Percentiles rank a stretch among this genome's conserved stretches.
These are phyloP conservation scores for Alentia gelatinosa DNA, from an alignment of 2,888 invertebrate species.

Conservation along the genomic window DNA sequence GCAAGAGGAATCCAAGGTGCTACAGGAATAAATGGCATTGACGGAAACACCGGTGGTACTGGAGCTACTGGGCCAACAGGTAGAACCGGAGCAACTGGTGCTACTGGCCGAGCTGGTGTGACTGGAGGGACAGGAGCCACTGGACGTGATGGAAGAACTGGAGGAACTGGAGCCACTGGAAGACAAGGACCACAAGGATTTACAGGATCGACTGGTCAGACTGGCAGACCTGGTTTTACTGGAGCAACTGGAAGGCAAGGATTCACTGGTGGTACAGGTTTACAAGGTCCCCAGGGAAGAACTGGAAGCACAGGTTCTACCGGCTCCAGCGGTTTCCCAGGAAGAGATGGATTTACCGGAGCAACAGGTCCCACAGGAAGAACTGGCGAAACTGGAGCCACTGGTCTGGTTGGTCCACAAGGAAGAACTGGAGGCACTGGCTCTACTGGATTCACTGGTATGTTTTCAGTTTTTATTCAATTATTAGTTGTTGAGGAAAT, in stretches of 20 bases:
- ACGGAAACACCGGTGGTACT: conserved; percentile 50
- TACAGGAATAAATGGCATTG: conserved; percentile 43
- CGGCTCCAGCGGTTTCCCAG: conserved; percentile 47
- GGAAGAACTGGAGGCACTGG: conserved; percentile 46
- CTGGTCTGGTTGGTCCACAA: conserved; percentile 23
- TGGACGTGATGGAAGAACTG: conserved; percentile 55
- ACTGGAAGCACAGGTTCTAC: conserved; percentile 53
- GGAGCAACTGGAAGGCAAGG: conserved; percentile 58
- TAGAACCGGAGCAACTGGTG: conserved; percentile 55
- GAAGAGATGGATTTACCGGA: conserved; percentile 36
- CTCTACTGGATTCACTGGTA: conserved; percentile 52
- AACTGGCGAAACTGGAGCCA: conserved; percentile 52
- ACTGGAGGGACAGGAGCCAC: conserved; percentile 57
- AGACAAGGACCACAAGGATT: conserved; percentile 53
- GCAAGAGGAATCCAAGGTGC: conserved; percentile 40
- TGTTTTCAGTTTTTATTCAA: too few relatives aligned
- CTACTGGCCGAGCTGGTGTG: conserved; percentile 54
- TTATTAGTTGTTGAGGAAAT: too few relatives aligned
- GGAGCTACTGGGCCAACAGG: conserved; percentile 54
- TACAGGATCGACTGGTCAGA: conserved; percentile 53
- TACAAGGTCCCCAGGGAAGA: conserved; percentile 48
- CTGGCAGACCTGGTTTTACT: conserved; percentile 54
- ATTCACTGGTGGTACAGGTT: conserved; percentile 55
- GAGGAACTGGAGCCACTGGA: conserved; percentile 55
- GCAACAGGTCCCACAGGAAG: conserved; percentile 47